Evolutionary conservation across 1,140 invertebrate species (phyloP), one percentile per base, ranked within the genome.

Genomic region (Acromyrmex charruanus): DNA sequence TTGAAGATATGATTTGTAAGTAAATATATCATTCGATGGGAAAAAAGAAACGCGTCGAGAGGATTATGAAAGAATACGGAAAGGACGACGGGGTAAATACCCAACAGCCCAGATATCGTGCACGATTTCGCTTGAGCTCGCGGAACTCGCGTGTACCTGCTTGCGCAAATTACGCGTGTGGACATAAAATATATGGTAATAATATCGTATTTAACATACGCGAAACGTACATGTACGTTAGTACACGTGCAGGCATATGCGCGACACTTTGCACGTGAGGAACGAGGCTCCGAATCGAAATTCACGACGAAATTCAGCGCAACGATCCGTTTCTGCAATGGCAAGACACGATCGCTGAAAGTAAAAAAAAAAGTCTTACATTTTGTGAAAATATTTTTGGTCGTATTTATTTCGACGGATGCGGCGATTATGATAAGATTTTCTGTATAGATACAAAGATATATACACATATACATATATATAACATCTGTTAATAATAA

Each of bases 321-420:
- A 49, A 69, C 31, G 72, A 86, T 86, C 88, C 87, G 81, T 89
- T 86, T 63, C 81, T 88, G 53, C 82, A 44, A 49, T 39, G 61
- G 53, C 74, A 44, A 77, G 55, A 68, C 35, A 51, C 61, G 77
- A 80, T 61, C 35, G 61, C 55, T 21, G 51, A 39, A 3, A n/a
- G 16, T 49, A 7, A 58, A 12, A 74, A 35, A n/a, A 25, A 25
- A 39, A 25, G 18, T 69, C n/a, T 49, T 59, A 1, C 21, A 77
- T 49, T 28, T 68, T 61, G 28, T 16, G 21, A 7, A 77, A 39
- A 79, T 6, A 28, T 0, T 2, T 16, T 77, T 25, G 12, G 7
- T 68, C n/a, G 51, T 12, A 31, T 14, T 25, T 74, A 63, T 18
- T 39, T 12, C n/a, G 71, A 85, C 31, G 58, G 25, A 55, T 28